Conservation (phyloP, 2,888 invertebrate species). For the Folsomia candida region DNA sequence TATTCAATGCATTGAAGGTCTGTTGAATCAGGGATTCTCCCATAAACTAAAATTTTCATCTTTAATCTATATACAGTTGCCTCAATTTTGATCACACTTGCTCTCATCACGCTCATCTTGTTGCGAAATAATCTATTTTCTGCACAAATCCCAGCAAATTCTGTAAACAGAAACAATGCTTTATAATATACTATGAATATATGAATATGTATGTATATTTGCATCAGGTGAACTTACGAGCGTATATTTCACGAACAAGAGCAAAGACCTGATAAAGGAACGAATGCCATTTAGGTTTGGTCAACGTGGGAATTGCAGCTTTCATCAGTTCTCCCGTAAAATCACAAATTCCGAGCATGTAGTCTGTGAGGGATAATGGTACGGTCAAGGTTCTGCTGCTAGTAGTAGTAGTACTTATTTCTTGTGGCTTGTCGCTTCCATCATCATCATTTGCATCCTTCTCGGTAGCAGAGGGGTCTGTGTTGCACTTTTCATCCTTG, state of each 20-base stretch:
- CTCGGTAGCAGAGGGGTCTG: not conserved
- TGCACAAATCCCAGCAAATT: not conserved
- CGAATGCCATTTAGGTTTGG: constrained; percentile 3
- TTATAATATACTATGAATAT: not conserved
- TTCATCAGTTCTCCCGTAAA: constrained; percentile 89
- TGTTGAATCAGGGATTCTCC: not conserved
- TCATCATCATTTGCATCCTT: too few relatives aligned
- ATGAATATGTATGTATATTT: not conserved
- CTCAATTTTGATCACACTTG: constrained; percentile 9
- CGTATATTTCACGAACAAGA: constrained; percentile 3
- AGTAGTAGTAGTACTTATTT: too few relatives aligned
- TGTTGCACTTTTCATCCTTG: too few relatives aligned
- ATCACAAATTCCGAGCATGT: constrained; percentile 77
- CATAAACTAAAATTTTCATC: constrained; percentile 4
- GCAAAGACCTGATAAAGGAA: constrained; percentile 2
- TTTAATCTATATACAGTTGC: constrained; percentile 6
- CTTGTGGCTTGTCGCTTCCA: too few relatives aligned
- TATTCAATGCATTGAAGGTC: not conserved
- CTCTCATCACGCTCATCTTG: not conserved
- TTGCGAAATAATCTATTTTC: not conserved
- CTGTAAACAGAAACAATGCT: not conserved
- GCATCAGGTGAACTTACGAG: not conserved
- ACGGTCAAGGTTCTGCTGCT: constrained; percentile 32
- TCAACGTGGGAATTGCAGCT: constrained; percentile 65
- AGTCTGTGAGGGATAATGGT: constrained; percentile 59